These are phyloP conservation scores for Drosophila crucigera DNA, from an alignment of 2,888 invertebrate genomes.

Conservation along the genomic window DNA sequence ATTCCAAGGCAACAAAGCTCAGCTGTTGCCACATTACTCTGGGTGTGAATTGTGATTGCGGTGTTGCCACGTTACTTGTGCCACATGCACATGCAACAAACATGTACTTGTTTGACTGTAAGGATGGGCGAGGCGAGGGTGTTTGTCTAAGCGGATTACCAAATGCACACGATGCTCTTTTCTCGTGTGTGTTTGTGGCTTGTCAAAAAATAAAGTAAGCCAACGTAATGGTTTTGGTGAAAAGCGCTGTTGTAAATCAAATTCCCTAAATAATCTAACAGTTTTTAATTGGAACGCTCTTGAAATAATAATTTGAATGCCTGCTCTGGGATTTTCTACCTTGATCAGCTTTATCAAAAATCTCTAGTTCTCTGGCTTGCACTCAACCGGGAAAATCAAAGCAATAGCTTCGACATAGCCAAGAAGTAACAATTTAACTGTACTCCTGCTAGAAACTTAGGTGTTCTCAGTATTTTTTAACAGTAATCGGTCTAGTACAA, in stretches of 20 bases:
- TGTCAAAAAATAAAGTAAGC: constrained; percentile 7
- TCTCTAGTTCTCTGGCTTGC: background rate
- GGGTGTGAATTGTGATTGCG: constrained; percentile 10
- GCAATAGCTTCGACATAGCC: constrained; percentile 1
- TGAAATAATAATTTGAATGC: background rate
- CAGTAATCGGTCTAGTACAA: background rate
- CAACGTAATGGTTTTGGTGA: background rate
- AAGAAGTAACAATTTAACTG: background rate
- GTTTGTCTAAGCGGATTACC: constrained; percentile 60
- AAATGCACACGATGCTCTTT: constrained; percentile 8
- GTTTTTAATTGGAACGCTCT: background rate
- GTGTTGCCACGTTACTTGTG: constrained; percentile 7
- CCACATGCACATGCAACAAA: constrained; percentile 3
- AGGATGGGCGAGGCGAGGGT: constrained; percentile 27
- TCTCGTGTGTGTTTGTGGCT: background rate
- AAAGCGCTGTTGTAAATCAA: background rate
- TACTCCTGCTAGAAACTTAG: too few relatives aligned
- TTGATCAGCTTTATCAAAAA: background rate
- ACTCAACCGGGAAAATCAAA: background rate
- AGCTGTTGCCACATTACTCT: constrained; percentile 23
- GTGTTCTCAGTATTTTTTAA: background rate
- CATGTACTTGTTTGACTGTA: constrained; percentile 13
- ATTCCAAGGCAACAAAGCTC: constrained; percentile 37
- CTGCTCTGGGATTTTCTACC: background rate
- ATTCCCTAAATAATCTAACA: background rate